phyloP scores from a whole-genome alignment of 2,888 invertebrate species.

The Drosophila monieri region DNA sequence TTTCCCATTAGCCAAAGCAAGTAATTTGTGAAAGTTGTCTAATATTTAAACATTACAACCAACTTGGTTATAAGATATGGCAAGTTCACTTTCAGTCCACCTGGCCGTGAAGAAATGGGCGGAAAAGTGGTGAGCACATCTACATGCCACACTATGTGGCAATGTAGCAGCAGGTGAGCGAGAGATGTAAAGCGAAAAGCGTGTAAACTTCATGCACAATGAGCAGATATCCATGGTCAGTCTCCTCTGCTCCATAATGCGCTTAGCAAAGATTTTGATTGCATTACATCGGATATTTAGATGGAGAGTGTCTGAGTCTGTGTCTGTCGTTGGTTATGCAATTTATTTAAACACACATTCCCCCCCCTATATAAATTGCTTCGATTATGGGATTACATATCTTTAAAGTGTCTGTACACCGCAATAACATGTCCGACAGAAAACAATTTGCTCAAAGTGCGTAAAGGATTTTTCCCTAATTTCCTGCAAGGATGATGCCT shows the following conservation, averaged over 20 bases:
- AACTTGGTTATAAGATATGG: constrained; percentile 39
- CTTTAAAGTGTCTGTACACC: constrained; percentile 11
- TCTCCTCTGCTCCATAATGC: constrained; percentile 50
- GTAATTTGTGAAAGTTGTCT: constrained; percentile 35
- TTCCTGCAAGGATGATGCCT: constrained; percentile 9
- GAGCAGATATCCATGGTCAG: constrained; percentile 72
- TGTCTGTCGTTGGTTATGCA: constrained; percentile 54
- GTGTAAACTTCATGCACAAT: constrained; percentile 78
- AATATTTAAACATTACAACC: constrained; percentile 27
- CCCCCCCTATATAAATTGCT: constrained; percentile 61
- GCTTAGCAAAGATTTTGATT: constrained; percentile 73
- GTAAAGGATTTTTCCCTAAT: constrained; percentile 37
- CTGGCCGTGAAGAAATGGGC: constrained; percentile 23
- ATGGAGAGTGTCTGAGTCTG: constrained; percentile 5
- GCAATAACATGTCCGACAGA: constrained; percentile 13
- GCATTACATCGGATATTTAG: constrained; percentile 62
- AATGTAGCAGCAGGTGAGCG: constrained; percentile 37
- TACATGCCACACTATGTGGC: constrained; percentile 33
- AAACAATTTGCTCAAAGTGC: constrained; percentile 41
- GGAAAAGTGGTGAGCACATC: constrained; percentile 4
- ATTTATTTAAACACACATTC: constrained; percentile 59
- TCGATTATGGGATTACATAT: constrained; percentile 68
- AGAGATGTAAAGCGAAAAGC: constrained; percentile 40
- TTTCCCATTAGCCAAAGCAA: constrained; percentile 17
- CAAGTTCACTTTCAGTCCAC: constrained; percentile 43